phyloP scores from a whole-genome alignment of 1,140 invertebrate genomes.

The Drosophila nasuta region DNA sequence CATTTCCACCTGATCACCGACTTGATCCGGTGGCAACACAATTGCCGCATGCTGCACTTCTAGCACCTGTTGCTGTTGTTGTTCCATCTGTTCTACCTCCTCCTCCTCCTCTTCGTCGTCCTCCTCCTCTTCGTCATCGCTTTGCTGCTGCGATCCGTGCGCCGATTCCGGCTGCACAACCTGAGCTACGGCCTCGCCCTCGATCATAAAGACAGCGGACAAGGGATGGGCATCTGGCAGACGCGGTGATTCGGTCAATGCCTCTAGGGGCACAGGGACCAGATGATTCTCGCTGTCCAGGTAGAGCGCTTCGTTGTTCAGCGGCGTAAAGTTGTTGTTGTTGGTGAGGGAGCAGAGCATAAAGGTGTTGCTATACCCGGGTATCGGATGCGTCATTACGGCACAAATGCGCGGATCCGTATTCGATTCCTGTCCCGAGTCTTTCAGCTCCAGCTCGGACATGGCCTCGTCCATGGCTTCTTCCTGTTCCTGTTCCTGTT shows the following conservation, averaged over 20 bases:
- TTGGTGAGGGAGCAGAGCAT: conserved; percentile 89
- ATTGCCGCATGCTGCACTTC: background rate
- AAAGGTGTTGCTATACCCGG: conserved; percentile 86
- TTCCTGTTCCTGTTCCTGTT: conserved; percentile 1
- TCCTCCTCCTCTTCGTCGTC: background rate
- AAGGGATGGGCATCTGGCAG: conserved; percentile 61
- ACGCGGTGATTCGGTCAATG: conserved; percentile 71
- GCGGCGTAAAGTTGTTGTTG: conserved; percentile 88
- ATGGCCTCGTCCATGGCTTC: conserved; percentile 3
- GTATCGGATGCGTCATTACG: conserved; percentile 72
- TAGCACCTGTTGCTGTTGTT: background rate
- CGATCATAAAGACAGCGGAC: conserved; percentile 63
- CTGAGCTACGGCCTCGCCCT: conserved; percentile 40
- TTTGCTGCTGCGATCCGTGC: background rate
- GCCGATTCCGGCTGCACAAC: background rate
- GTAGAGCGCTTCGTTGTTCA: conserved; percentile 89
- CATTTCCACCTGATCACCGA: conserved; percentile 38
- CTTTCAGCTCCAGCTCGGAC: conserved; percentile 31
- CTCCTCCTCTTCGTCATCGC: background rate
- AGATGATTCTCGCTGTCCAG: conserved; percentile 86
- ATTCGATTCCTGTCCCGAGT: background rate
- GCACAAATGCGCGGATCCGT: conserved; percentile 65
- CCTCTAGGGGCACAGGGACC: conserved; percentile 85
- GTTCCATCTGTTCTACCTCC: background rate
- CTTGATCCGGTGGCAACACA: too few species aligned